A percentile compares a stretch with the other conserved stretches of the same genome.
These are phyloP conservation scores for Lamellibrachia luymesi DNA, from an alignment of 1,140 invertebrate genomes.

Conservation along the genomic window DNA sequence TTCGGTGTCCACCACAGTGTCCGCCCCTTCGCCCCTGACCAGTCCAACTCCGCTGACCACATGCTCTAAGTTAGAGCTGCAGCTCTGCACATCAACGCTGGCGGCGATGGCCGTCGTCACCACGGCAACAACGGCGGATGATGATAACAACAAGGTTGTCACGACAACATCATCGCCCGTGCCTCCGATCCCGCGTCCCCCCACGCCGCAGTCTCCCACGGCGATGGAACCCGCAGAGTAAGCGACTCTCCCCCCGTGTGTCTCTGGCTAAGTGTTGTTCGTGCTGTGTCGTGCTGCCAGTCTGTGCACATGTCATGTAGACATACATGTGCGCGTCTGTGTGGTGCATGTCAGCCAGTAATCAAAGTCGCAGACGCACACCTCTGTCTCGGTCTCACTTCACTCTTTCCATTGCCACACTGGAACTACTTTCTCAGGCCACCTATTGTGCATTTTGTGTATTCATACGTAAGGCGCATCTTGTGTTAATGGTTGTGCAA, in stretches of 20 bases:
- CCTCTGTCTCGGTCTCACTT: background rate
- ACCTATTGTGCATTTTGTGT: too few relatives aligned
- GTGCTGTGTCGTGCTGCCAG: background rate
- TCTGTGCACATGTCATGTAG: background rate
- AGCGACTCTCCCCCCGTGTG: background rate
- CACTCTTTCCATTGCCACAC: background rate
- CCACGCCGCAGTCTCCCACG: background rate
- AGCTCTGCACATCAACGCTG: background rate
- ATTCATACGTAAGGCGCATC: too few relatives aligned
- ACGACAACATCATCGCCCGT: background rate
- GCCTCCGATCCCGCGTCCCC: background rate
- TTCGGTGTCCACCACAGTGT: background rate
- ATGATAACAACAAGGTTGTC: background rate
- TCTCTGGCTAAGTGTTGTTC: background rate
- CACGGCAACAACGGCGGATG: background rate
- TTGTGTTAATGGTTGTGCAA: too few relatives aligned
- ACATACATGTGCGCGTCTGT: background rate
- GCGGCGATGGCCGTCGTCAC: background rate
- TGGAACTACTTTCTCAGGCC: too few relatives aligned
- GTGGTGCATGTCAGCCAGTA: background rate
- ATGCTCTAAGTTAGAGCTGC: background rate
- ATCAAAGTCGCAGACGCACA: background rate
- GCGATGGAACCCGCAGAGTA: background rate
- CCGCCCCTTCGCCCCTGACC: background rate
- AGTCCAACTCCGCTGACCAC: background rate